These are phyloP conservation scores for Monopis laevigella DNA, from an alignment of 2,888 invertebrate genomes.

Conservation along the genomic window DNA sequence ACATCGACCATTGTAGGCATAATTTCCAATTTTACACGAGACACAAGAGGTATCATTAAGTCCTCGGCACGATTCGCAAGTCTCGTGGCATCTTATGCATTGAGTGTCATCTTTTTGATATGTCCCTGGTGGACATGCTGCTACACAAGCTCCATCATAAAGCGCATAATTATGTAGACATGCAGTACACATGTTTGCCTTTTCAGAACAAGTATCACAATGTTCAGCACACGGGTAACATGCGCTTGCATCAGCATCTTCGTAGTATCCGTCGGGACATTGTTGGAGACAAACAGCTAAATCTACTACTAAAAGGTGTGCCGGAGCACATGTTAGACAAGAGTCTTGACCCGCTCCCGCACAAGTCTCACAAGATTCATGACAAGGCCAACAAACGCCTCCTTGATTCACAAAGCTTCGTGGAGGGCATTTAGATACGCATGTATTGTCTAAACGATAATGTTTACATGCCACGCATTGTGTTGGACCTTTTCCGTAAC, in stretches of 20 bases:
- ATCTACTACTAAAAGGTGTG: conserved; percentile 83
- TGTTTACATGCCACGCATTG: conserved; percentile 87
- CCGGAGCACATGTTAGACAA: conserved; percentile 85
- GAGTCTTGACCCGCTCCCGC: conserved; percentile 88
- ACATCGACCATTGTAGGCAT: conserved; percentile 77
- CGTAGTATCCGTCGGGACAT: conserved; percentile 89
- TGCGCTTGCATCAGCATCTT: conserved; percentile 79
- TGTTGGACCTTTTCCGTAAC: conserved; percentile 84
- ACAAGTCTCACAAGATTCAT: conserved; percentile 89
- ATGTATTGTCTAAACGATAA: conserved; percentile 84
- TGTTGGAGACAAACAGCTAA: conserved; percentile 87
- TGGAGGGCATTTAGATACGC: conserved; percentile 85
- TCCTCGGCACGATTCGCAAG: conserved; percentile 86
- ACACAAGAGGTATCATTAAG: conserved; percentile 81
- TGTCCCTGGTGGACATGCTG: conserved; percentile 83
- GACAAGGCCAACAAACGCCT: conserved; percentile 86
- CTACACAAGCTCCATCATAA: conserved; percentile 84
- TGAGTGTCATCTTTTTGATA: conserved; percentile 89
- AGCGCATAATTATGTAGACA: conserved; percentile 89
- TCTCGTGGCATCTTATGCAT: conserved; percentile 80
- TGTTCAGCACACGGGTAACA: conserved; percentile 89
- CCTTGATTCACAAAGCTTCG: conserved; percentile 84
- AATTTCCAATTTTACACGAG: conserved; percentile 78
- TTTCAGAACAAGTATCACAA: conserved; percentile 85
- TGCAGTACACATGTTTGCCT: conserved; percentile 85